These are phyloP conservation scores for Brachionus sp. DNA, from an alignment of 1,140 invertebrate genomes.

Conservation along the genomic window DNA sequence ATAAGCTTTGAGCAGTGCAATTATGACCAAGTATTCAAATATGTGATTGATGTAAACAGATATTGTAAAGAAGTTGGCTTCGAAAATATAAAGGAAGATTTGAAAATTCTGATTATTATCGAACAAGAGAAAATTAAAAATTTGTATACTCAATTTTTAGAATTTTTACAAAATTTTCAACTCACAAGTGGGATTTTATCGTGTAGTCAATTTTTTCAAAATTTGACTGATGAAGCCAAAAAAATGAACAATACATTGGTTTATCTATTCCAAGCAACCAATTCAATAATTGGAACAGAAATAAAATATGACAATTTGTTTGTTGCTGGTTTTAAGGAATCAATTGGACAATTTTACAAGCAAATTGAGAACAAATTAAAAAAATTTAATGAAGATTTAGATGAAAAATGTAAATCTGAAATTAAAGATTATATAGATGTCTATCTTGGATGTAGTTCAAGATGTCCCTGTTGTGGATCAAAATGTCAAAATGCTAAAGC, in stretches of 20 bases:
- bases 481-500: conserved; percentile 20
- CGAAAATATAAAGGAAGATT: neutral
- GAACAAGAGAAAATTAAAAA: neutral
- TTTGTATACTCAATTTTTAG: neutral
- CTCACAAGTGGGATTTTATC: neutral
- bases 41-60: neutral
- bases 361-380: neutral
- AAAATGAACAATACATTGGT: neutral
- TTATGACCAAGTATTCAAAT: neutral
- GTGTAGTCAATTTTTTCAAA: neutral
- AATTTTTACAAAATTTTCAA: neutral
- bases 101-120: neutral
- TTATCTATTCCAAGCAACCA: neutral
- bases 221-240: neutral
- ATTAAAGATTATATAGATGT: neutral
- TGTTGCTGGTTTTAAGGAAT: neutral
- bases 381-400: neutral
- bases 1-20: neutral
- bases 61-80: neutral
- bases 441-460: neutral
- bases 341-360: neutral
- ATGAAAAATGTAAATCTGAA: neutral
- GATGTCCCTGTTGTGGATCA: neutral
- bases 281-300: neutral
- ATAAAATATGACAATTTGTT: neutral